A percentile compares a stretch with the other conserved stretches of the same genome.
Conservation (phyloP, 2,797 vertebrate genomes). For the Helostoma temminkii region DNA sequence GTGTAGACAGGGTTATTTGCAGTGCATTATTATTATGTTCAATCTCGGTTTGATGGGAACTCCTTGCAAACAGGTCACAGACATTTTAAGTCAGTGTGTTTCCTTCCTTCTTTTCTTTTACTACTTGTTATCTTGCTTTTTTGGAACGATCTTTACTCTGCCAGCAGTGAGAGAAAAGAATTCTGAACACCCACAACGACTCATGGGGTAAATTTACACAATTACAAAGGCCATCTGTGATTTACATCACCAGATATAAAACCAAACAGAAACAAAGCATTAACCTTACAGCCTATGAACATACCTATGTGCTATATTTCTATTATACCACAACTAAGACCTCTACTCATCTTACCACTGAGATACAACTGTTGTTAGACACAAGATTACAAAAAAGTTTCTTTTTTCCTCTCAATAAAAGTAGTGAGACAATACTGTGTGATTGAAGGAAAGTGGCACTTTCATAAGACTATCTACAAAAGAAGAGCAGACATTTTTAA, state of each 20-base stretch:
- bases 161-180: slow-evolving; percentile 1
- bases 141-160: slow-evolving; percentile 6
- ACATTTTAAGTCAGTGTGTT: slow-evolving; percentile 13
- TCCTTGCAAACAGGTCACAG: slow-evolving; percentile 43
- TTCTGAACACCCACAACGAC: too few relatives aligned
- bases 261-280: too few relatives aligned
- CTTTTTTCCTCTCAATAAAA: neutral
- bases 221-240: too few relatives aligned
- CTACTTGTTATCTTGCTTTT: slow-evolving; percentile 2
- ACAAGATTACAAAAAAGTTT: too few relatives aligned
- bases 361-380: too few relatives aligned
- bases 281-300: too few relatives aligned
- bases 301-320: too few relatives aligned
- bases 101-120: slow-evolving; percentile 8
- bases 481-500: too few relatives aligned
- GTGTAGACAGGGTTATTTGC: slow-evolving; percentile 48
- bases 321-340: too few relatives aligned
- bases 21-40: slow-evolving; percentile 46
- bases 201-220: too few relatives aligned
- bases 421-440: slow-evolving; percentile 3
- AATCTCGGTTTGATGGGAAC: slow-evolving; percentile 60
- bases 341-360: too few relatives aligned
- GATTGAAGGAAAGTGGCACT: slow-evolving; percentile 11
- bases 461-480: slow-evolving; percentile 20
- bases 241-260: too few relatives aligned